These are phyloP conservation scores for Scomber colias DNA, from an alignment of 2,113 vertebrate genomes.

Conservation along the genomic window DNA sequence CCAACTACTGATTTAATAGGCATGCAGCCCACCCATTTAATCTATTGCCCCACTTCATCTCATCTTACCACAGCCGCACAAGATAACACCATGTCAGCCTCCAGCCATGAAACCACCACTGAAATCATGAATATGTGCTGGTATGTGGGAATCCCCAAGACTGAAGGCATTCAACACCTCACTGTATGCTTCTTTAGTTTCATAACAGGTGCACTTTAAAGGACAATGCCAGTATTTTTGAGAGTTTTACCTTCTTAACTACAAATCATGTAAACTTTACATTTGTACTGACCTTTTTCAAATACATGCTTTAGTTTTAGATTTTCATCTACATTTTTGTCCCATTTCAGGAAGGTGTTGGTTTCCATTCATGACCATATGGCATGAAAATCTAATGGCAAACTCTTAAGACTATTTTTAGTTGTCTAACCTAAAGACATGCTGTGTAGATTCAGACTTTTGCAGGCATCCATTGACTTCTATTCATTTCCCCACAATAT, in stretches of 20 bases:
- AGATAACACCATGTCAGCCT: constrained; percentile 65
- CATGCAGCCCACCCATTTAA: constrained; percentile 72
- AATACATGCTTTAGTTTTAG: constrained; percentile 6
- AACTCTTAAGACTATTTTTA: background rate
- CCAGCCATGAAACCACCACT: constrained; percentile 65
- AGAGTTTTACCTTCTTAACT: background rate
- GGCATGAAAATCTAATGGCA: background rate
- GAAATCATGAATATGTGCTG: constrained; percentile 65
- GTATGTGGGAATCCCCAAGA: constrained; percentile 73
- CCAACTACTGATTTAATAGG: constrained; percentile 77
- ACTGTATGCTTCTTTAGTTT: constrained; percentile 30
- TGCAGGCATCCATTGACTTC: no score
- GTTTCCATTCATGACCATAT: constrained; percentile 10
- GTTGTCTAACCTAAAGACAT: background rate
- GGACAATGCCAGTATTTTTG: background rate
- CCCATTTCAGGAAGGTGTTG: background rate
- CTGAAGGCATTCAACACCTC: constrained; percentile 41
- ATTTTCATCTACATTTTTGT: background rate
- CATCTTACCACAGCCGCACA: constrained; percentile 60
- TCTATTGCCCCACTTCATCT: constrained; percentile 71
- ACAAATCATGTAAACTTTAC: constrained; percentile 14
- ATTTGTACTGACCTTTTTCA: background rate
- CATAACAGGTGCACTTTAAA: constrained; percentile 54
- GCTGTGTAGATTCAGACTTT: no score
- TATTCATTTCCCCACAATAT: no score